Evolutionary conservation across 1,140 invertebrate genomes (phyloP).

Genomic region (Caenorhabditis elegans): WBcel235 BX284602.5:14270501-14271000

Average conservation of each 20-base stretch:
- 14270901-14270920: too few relatives aligned
- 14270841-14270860: background rate
- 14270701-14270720: background rate
- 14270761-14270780: background rate
- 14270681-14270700: background rate
- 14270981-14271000: too few relatives aligned
- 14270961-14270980: too few relatives aligned
- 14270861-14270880: background rate
- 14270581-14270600: slow-evolving; percentile 14
- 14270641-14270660: slow-evolving; percentile 31
- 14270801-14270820: too few relatives aligned
- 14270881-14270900: too few relatives aligned
- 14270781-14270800: background rate
- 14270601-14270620: slow-evolving; percentile 19
- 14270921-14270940: too few relatives aligned
- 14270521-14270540: background rate
- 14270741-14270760: background rate
- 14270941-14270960: too few relatives aligned
- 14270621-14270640: slow-evolving; percentile 18
- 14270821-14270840: background rate
- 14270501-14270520: background rate
- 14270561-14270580: background rate
- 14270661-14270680: background rate
- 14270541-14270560: background rate
- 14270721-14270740: background rate